These are phyloP conservation scores for Corythoichthys haematopterus DNA, from an alignment of 2,113 vertebrate species.

Conservation along the genomic window DNA sequence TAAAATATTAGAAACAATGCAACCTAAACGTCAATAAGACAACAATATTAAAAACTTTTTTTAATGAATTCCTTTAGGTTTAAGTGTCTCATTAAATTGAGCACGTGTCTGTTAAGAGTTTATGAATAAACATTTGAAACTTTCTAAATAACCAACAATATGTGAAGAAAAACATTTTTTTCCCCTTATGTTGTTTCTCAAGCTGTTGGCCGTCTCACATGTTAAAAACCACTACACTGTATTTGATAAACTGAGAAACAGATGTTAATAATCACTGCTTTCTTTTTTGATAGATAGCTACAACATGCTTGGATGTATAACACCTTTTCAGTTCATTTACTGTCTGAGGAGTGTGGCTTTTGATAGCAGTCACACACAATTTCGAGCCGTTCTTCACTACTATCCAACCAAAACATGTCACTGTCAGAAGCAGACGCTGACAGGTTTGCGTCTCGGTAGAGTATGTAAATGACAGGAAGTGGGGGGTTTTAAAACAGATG, in stretches of 20 bases:
- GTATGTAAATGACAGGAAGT: conserved; percentile 12
- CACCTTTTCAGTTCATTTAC: background rate
- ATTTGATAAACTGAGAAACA: background rate
- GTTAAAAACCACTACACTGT: too few species aligned
- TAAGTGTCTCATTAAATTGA: too few species aligned
- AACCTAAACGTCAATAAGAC: too few species aligned
- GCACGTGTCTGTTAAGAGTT: too few species aligned
- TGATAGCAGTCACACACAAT: conserved; percentile 25
- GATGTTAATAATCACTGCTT: background rate
- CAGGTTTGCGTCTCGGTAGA: conserved; percentile 21
- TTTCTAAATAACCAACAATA: too few species aligned
- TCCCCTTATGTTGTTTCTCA: too few species aligned
- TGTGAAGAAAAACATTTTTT: too few species aligned
- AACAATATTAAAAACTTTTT: too few species aligned
- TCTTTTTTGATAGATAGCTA: background rate
- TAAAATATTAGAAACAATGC: too few species aligned
- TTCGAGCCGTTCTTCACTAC: background rate
- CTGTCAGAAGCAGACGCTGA: background rate
- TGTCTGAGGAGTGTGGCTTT: conserved; percentile 1
- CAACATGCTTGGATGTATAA: background rate
- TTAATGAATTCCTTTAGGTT: too few species aligned
- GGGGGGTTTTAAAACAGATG: conserved; percentile 19
- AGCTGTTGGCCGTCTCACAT: too few species aligned
- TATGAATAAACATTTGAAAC: too few species aligned
- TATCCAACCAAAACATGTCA: conserved; percentile 33